Conservation (phyloP, 2,113 vertebrate genomes). For the Tragulus kanchil region DNA sequence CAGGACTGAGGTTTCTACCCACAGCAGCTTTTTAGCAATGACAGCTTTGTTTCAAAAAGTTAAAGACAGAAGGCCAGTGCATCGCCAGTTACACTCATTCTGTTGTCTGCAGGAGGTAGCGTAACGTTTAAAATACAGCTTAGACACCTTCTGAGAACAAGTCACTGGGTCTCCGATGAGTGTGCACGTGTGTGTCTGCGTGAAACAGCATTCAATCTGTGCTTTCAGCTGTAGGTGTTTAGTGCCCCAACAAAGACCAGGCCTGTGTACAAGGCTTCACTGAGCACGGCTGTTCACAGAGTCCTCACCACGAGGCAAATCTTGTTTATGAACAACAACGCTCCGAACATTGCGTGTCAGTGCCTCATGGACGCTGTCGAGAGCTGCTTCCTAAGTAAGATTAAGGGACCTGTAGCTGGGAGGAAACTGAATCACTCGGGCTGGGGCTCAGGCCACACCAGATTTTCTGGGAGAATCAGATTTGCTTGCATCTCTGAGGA, state of each 20-base stretch:
- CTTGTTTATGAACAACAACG: rapidly evolving
- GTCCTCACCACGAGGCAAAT: rapidly evolving
- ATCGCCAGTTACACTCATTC: rapidly evolving
- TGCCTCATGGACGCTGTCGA: neutral
- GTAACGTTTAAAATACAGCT: neutral
- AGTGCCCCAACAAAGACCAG: rapidly evolving
- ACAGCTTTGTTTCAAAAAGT: neutral
- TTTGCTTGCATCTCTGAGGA: neutral
- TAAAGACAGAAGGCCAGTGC: neutral
- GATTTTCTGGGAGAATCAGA: neutral
- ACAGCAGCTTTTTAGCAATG: neutral
- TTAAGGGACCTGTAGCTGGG: rapidly evolving
- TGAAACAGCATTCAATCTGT: rapidly evolving
- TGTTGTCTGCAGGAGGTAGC: rapidly evolving
- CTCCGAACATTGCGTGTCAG: rapidly evolving
- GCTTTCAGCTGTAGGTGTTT: rapidly evolving
- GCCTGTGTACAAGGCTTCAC: rapidly evolving
- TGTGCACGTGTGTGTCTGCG: rapidly evolving
- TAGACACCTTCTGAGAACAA: neutral
- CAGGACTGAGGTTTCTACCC: rapidly evolving
- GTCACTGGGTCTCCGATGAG: rapidly evolving
- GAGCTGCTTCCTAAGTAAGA: neutral
- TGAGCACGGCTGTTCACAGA: rapidly evolving
- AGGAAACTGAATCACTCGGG: rapidly evolving
- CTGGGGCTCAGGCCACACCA: rapidly evolving